Conservation (phyloP, 2,888 invertebrate genomes). For the Drosophila tanythrix region DNA sequence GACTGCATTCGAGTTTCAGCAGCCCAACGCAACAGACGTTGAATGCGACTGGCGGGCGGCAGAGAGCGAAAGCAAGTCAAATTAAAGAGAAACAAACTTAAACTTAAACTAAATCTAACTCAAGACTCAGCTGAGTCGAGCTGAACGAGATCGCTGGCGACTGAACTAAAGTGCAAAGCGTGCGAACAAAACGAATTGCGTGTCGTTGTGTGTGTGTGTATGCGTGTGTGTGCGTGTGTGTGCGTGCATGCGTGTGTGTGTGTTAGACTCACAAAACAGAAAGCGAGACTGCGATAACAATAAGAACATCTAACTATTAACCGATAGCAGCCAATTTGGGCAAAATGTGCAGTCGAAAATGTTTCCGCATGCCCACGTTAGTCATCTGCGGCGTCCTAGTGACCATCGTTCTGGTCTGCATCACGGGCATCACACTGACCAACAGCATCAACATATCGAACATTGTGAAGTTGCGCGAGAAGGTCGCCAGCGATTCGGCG, state of each 20-base stretch:
- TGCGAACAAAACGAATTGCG: slow-evolving; percentile 7
- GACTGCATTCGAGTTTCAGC: slow-evolving; percentile 70
- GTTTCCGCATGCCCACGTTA: slow-evolving; percentile 84
- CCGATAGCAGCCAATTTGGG: slow-evolving; percentile 2
- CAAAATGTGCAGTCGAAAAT: slow-evolving; percentile 84
- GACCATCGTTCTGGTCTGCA: slow-evolving; percentile 86
- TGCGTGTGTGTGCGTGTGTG: not conserved
- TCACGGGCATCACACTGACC: slow-evolving; percentile 86
- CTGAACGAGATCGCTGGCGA: slow-evolving; percentile 18
- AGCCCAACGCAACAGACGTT: slow-evolving; percentile 62
- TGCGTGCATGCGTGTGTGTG: not conserved
- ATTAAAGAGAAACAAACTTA: slow-evolving; percentile 19
- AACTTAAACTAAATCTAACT: slow-evolving; percentile 11
- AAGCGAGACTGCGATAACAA: not conserved
- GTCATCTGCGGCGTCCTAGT: slow-evolving; percentile 85
- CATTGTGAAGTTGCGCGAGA: slow-evolving; percentile 83
- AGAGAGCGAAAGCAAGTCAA: slow-evolving; percentile 45
- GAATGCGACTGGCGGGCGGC: slow-evolving; percentile 34
- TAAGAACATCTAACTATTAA: not conserved
- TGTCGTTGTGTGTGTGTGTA: not conserved
- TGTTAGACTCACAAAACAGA: not conserved
- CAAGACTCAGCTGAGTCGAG: slow-evolving; percentile 8
- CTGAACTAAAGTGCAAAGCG: slow-evolving; percentile 29
- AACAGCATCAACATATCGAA: slow-evolving; percentile 84
- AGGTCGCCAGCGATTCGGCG: slow-evolving; percentile 84